Percentiles rank a stretch among this genome's conserved stretches.
phyloP scores from a whole-genome alignment of 2,797 vertebrate species.

The Trematomus bernacchii region DNA sequence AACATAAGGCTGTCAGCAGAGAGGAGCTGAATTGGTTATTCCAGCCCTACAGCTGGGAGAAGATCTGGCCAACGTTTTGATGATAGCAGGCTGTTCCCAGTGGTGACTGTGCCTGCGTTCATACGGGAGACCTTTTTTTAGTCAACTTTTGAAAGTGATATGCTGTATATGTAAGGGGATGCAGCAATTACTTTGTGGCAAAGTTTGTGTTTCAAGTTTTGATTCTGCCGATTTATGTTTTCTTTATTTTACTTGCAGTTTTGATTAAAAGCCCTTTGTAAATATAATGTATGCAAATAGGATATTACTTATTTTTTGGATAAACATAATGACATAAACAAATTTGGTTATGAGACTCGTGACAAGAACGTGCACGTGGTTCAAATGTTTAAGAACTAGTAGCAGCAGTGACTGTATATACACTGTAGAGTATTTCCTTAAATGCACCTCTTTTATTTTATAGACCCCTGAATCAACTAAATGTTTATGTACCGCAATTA shows the following conservation, averaged over 20 bases:
- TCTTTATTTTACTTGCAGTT: background rate
- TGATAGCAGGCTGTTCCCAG: slow-evolving; percentile 20
- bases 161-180: no score
- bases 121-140: slow-evolving; percentile 4
- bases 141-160: slow-evolving; percentile 12
- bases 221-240: background rate
- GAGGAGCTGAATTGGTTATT: slow-evolving; percentile 22
- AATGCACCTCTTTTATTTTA: background rate
- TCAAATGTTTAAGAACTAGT: background rate
- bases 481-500: background rate
- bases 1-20: slow-evolving; percentile 16
- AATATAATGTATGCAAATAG: no score
- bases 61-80: slow-evolving; percentile 21
- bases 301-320: no score
- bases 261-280: background rate
- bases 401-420: background rate
- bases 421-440: background rate
- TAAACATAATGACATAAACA: no score
- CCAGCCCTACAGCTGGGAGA: slow-evolving; percentile 23
- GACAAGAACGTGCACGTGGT: background rate
- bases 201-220: background rate
- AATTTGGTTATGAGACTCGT: background rate
- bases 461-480: background rate
- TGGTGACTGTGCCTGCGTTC: background rate
- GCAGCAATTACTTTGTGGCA: background rate